These are phyloP conservation scores for Dioctria linearis DNA, from an alignment of 2,888 invertebrate species.

Conservation along the genomic window DNA sequence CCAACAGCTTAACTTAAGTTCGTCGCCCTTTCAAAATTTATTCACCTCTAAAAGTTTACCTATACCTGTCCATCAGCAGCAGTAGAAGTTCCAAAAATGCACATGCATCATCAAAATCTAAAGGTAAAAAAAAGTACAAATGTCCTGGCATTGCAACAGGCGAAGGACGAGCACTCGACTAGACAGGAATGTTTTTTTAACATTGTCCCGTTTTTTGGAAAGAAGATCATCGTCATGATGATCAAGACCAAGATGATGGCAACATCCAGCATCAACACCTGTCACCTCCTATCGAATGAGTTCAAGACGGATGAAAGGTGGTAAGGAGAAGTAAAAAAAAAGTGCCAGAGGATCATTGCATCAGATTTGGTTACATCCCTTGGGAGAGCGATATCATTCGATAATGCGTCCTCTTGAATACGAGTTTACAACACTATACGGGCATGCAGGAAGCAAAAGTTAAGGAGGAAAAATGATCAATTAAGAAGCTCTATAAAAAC, in stretches of 20 bases:
- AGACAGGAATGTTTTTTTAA: neutral
- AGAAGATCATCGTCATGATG: too few relatives aligned
- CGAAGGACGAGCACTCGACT: constrained; percentile 26
- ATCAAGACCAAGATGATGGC: neutral
- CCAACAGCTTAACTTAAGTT: neutral
- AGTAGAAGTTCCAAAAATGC: constrained; percentile 32
- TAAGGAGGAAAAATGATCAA: constrained; percentile 30
- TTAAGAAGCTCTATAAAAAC: constrained; percentile 45
- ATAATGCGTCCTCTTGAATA: neutral
- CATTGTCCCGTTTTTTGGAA: neutral
- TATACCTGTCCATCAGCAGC: too few relatives aligned
- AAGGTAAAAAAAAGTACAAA: neutral
- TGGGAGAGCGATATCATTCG: constrained; percentile 30
- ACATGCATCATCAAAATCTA: neutral
- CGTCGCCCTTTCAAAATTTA: constrained; percentile 31
- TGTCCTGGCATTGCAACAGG: constrained; percentile 21
- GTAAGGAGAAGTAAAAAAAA: constrained; percentile 4
- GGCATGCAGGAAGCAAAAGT: constrained; percentile 27
- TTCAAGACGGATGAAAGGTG: constrained; percentile 48
- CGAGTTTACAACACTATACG: constrained; percentile 8
- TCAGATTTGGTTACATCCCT: constrained; percentile 48
- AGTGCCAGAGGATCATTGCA: constrained; percentile 43
- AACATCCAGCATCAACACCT: constrained; percentile 46
- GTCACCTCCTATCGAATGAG: constrained; percentile 25
- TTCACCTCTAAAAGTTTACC: constrained; percentile 28